Conservation (phyloP, 1,140 invertebrate species). For the Pinna nobilis region DNA sequence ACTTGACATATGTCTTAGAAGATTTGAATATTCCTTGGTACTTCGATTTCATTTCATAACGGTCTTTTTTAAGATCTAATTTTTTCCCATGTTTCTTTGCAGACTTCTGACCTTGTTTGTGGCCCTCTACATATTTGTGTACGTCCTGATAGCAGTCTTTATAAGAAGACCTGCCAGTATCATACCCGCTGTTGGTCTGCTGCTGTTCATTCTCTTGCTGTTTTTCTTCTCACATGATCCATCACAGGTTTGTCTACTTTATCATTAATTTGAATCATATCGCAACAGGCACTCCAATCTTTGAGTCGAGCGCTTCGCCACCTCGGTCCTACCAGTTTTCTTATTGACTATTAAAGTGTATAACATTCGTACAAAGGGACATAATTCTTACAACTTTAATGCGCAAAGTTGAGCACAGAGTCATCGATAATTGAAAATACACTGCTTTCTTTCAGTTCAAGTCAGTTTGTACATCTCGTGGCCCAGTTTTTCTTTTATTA, state of each 20-base stretch:
- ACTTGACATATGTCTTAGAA: not conserved
- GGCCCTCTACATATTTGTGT: not conserved
- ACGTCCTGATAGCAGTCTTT: conserved; percentile 39
- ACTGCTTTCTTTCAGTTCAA: no score
- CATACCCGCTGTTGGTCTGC: conserved; percentile 47
- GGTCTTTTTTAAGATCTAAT: not conserved
- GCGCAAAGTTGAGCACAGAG: not conserved
- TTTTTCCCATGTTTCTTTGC: not conserved
- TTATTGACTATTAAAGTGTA: not conserved
- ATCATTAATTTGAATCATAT: not conserved
- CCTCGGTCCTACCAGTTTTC: no score
- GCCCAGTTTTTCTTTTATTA: no score
- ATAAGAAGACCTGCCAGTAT: conserved; percentile 45
- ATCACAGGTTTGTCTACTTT: conserved; percentile 39
- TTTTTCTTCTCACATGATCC: conserved; percentile 58
- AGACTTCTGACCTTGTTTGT: conserved; percentile 18
- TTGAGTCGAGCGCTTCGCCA: no score
- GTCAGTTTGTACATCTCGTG: no score
- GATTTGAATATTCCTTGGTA: not conserved
- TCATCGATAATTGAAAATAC: no score
- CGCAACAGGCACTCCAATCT: no score
- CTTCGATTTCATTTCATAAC: not conserved
- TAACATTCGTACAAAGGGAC: not conserved
- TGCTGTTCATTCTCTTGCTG: conserved; percentile 45
- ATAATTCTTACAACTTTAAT: not conserved